Percentiles rank a stretch among this genome's conserved stretches.
Conservation (phyloP, 1,140 invertebrate genomes). For the Nephotettix cincticeps region DNA sequence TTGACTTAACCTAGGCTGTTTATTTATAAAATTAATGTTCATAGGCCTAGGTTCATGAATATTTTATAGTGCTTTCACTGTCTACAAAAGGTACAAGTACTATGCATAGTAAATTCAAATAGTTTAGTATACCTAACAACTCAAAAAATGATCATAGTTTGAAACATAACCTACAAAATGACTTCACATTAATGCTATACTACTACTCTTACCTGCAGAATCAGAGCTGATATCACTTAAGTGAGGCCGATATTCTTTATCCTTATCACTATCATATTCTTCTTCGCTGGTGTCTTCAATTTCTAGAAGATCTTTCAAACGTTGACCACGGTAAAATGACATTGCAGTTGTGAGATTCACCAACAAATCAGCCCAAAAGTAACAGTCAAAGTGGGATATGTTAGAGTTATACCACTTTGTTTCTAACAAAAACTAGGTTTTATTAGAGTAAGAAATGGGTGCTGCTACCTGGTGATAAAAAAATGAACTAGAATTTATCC, state of each 20-base stretch:
- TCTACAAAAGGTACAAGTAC: too few species aligned
- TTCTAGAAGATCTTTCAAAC: neutral
- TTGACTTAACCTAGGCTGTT: too few species aligned
- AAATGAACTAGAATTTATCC: too few species aligned
- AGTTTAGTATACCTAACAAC: neutral
- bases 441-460: neutral
- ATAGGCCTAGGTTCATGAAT: too few species aligned
- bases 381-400: neutral
- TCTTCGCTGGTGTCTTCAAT: slow-evolving; percentile 5
- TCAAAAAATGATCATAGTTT: neutral
- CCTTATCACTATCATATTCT: neutral
- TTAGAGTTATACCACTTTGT: slow-evolving; percentile 1
- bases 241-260: neutral
- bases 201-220: neutral
- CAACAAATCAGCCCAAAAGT: neutral
- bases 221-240: neutral
- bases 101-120: neutral
- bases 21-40: too few species aligned
- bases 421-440: neutral
- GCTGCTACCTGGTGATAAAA: too few species aligned
- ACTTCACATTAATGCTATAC: neutral
- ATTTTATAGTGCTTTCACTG: too few species aligned
- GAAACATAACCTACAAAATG: neutral
- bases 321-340: neutral
- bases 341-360: too few species aligned